Evolutionary conservation across 2,888 invertebrate species (phyloP), one percentile per base, ranked within the genome.

Genomic region (Rhagophthalmus giganteus): DNA sequence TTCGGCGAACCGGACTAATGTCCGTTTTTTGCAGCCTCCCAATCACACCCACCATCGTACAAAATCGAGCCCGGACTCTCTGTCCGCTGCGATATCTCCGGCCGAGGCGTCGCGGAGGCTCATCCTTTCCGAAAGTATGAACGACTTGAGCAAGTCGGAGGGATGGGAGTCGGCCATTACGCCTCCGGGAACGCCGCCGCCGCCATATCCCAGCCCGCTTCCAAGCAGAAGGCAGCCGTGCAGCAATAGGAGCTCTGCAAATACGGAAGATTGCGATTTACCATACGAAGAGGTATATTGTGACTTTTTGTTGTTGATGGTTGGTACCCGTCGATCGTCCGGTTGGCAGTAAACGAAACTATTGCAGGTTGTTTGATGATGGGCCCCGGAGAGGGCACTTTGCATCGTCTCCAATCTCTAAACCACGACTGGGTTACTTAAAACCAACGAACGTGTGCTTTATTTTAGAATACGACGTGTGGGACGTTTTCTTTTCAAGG

Each of bases 161-260:
- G 69, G 73, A 7, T 75, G 76, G 72, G 77, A 78, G 53, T 67
- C 72, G 24, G 71, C 73, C 5, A 63, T 66, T 2, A 63, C 62
- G 6, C 65, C 70, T 61, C 58, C 76, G 61, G 63, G 73, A 55
- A 68, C 58, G 12, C 69, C 79, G n/a, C 86, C 87, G 11, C 89
- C 89, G 33, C 88, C 90, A 1, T 92, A 92, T 74, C 81, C 80
- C 24, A 74, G 76, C 65, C 77, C 78, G 34, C 60, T 64, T 32
- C 42, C 68, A 2, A 59, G 57, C 3, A 62, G 72, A 39, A 61
- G 67, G 44, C 65, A 63, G 26, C 58, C 59, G 10, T 62, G 59
- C 24, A 58, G 54, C 16, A 64, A 64, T 54, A 48, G 63, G 28
- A 62, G 54, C 46, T 65, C 66, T 2, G 57, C 58, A 12, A 61